phyloP scores from a whole-genome alignment of 2,888 invertebrate species.

The Danaus chrysippus region DNA sequence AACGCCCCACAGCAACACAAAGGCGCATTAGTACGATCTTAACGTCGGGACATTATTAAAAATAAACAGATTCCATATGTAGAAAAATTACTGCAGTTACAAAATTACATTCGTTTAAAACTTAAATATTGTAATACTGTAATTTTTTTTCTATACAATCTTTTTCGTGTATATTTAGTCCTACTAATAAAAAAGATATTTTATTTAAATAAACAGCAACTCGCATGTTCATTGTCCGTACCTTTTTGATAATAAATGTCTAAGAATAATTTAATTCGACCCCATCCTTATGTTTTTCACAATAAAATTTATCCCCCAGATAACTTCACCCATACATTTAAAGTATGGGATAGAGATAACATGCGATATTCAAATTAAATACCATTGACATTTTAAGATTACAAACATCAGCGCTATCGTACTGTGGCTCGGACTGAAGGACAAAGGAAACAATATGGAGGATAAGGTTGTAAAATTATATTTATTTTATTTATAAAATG shows the following conservation, averaged over 20 bases:
- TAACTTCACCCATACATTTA: conserved; percentile 70
- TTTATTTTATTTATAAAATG: too few species aligned
- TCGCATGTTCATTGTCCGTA: conserved; percentile 9
- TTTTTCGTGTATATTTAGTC: too few species aligned
- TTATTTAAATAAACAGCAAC: too few species aligned
- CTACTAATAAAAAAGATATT: too few species aligned
- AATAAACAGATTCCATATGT: conserved; percentile 31
- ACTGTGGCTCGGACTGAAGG: conserved; percentile 59
- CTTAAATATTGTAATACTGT: too few species aligned
- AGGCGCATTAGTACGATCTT: conserved; percentile 52
- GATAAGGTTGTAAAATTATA: conserved; percentile 34
- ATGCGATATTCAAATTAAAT: conserved; percentile 77
- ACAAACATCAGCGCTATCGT: conserved; percentile 67
- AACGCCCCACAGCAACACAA: conserved; percentile 45
- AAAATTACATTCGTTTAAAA: too few species aligned
- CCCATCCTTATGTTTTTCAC: conserved; percentile 34
- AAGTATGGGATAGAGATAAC: conserved; percentile 69
- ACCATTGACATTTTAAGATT: conserved; percentile 77
- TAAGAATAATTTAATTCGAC: conserved; percentile 31
- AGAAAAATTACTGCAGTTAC: too few species aligned
- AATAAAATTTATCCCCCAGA: conserved; percentile 42
- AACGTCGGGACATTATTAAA: conserved; percentile 35
- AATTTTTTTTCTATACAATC: too few species aligned
- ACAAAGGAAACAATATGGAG: conserved; percentile 48
- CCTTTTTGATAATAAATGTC: conserved; percentile 20